Percentiles rank a stretch among this genome's conserved stretches.
phyloP scores from a whole-genome alignment of 2,113 vertebrate genomes.

The Channa maculata region DNA sequence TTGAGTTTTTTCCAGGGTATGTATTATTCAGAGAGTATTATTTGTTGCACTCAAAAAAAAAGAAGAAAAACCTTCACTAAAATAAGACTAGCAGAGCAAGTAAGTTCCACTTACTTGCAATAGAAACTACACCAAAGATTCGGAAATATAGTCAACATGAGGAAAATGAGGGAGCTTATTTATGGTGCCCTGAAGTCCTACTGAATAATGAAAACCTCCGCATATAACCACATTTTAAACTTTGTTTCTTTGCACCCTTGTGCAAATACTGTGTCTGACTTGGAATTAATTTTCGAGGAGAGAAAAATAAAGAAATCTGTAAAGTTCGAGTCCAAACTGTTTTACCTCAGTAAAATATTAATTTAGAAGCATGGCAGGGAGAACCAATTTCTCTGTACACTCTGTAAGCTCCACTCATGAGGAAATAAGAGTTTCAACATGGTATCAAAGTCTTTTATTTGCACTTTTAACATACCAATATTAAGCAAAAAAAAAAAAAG shows the following conservation, averaged over 20 bases:
- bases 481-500: slow-evolving; percentile 51
- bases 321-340: slow-evolving; percentile 72
- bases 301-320: slow-evolving; percentile 53
- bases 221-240: slow-evolving; percentile 67
- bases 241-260: slow-evolving; percentile 58
- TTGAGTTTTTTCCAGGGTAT: slow-evolving; percentile 69
- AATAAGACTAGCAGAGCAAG: slow-evolving; percentile 73
- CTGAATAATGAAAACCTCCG: slow-evolving; percentile 75
- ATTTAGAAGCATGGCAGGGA: slow-evolving; percentile 35
- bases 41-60: slow-evolving; percentile 72
- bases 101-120: slow-evolving; percentile 74
- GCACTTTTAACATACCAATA: slow-evolving; percentile 49
- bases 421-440: slow-evolving; percentile 37
- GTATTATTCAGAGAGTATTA: slow-evolving; percentile 81
- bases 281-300: slow-evolving; percentile 56
- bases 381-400: slow-evolving; percentile 7
- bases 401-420: slow-evolving; percentile 36
- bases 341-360: slow-evolving; percentile 65
- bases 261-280: slow-evolving; percentile 58
- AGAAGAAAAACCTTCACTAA: slow-evolving; percentile 48
- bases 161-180: slow-evolving; percentile 73
- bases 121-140: slow-evolving; percentile 78
- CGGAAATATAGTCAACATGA: slow-evolving; percentile 69
- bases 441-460: slow-evolving; percentile 72
- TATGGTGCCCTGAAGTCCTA: slow-evolving; percentile 71